Conservation (phyloP, 2,113 vertebrate genomes). For the Hemiprocne comata region DNA sequence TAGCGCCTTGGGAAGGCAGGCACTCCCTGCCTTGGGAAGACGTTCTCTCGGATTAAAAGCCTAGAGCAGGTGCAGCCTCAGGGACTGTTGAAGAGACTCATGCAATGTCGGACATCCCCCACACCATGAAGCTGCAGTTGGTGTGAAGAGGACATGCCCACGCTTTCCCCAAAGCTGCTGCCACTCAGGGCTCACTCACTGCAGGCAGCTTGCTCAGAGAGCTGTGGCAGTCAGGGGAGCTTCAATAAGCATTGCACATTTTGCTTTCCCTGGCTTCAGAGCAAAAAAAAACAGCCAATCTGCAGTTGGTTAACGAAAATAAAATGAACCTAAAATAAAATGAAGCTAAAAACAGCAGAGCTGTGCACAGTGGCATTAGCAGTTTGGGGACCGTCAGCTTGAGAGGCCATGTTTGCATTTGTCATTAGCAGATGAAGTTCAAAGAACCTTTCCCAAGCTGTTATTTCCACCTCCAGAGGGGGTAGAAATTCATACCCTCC, state of each 20-base stretch:
- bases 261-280: neutral
- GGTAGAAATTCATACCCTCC: neutral
- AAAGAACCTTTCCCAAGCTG: neutral
- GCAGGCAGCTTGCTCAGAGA: rapidly evolving
- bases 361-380: neutral
- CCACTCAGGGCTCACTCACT: rapidly evolving
- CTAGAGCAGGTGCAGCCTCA: neutral
- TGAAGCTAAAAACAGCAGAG: neutral
- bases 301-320: neutral
- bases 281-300: neutral
- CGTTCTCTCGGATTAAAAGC: rapidly evolving
- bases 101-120: rapidly evolving
- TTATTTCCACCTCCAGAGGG: neutral
- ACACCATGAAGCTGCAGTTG: rapidly evolving
- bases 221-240: rapidly evolving
- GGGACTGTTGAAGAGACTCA: neutral
- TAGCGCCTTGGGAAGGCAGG: too few relatives aligned
- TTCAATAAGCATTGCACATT: neutral
- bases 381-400: neutral
- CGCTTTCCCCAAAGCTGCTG: neutral
- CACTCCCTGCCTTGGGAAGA: neutral
- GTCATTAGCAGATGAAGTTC: neutral
- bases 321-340: neutral
- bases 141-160: neutral
- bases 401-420: rapidly evolving